A percentile compares a stretch with the other conserved stretches of the same genome.
phyloP scores from a whole-genome alignment of 1,140 invertebrate species.

The Proctacanthus coquilletti region DNA sequence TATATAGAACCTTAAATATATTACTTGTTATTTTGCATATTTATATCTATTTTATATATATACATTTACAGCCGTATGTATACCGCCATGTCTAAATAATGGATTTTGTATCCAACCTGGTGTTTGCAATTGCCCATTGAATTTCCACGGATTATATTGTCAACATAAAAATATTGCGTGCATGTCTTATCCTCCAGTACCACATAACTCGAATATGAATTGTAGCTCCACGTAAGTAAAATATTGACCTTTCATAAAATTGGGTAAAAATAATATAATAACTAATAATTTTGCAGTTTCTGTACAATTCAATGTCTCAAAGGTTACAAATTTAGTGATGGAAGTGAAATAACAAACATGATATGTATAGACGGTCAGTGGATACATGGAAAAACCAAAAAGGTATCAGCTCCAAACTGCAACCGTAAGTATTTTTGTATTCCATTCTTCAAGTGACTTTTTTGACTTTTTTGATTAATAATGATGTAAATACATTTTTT shows the following conservation, averaged over 20 bases:
- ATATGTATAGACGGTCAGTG: slow-evolving; percentile 44
- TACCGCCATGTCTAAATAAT: slow-evolving; percentile 57
- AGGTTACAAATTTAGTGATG: slow-evolving; percentile 46
- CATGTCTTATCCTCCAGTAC: slow-evolving; percentile 42
- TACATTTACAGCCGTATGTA: slow-evolving; percentile 55
- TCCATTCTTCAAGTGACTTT: neutral
- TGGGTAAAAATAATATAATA: neutral
- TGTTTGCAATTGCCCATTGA: slow-evolving; percentile 51
- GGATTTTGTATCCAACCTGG: slow-evolving; percentile 58
- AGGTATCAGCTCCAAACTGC: slow-evolving; percentile 41
- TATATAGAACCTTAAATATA: too few species aligned
- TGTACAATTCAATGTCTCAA: slow-evolving; percentile 41
- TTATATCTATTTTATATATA: slow-evolving; percentile 9
- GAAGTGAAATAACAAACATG: slow-evolving; percentile 39
- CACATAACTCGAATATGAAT: slow-evolving; percentile 43
- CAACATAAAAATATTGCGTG: slow-evolving; percentile 57
- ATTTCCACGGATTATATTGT: slow-evolving; percentile 57
- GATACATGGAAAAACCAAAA: slow-evolving; percentile 32
- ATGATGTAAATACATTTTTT: too few species aligned
- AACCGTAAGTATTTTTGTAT: slow-evolving; percentile 32
- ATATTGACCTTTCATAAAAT: neutral
- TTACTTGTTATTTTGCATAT: neutral
- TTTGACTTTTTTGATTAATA: too few species aligned
- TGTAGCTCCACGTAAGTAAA: slow-evolving; percentile 48
- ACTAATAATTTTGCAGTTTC: slow-evolving; percentile 6